Evolutionary conservation across 1,140 invertebrate genomes (phyloP).

Genomic region (Dolichoris vasculosae): DNA sequence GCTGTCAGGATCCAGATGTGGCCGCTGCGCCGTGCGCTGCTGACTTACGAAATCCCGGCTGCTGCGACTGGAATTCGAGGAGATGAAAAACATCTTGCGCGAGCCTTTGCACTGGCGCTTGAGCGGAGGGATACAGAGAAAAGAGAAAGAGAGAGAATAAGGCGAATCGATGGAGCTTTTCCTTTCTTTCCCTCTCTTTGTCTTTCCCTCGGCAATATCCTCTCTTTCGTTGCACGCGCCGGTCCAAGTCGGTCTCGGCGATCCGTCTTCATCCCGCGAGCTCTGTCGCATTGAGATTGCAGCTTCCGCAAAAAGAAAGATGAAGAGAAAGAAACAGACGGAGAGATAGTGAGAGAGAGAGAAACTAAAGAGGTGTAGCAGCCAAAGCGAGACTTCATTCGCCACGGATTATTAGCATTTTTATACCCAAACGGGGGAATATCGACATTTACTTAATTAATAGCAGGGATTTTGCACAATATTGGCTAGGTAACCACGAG

Average conservation of each 20-base stretch:
- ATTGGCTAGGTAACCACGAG: not conserved
- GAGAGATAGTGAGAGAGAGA: not conserved
- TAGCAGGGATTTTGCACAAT: not conserved
- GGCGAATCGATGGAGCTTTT: constrained; percentile 4
- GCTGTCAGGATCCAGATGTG: constrained; percentile 54
- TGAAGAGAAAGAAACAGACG: not conserved
- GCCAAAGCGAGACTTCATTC: not conserved
- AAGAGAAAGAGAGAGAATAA: not conserved
- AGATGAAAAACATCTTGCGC: constrained; percentile 44
- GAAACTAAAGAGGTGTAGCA: not conserved
- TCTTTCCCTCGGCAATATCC: not conserved
- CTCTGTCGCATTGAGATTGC: not conserved
- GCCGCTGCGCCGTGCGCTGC: constrained; percentile 2
- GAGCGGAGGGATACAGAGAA: not conserved
- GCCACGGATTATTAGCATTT: constrained; percentile 41
- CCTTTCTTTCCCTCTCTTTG: not conserved
- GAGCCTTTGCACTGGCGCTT: constrained; percentile 8
- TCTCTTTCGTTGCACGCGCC: not conserved
- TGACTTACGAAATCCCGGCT: constrained; percentile 49
- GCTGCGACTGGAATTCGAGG: constrained; percentile 25
- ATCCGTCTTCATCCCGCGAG: constrained; percentile 38
- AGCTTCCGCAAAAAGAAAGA: not conserved
- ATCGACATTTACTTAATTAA: constrained; percentile 35
- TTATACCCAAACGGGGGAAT: not conserved
- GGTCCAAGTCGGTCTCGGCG: not conserved